phyloP scores from a whole-genome alignment of 2,113 vertebrate species.

The Smithornis capensis region DNA sequence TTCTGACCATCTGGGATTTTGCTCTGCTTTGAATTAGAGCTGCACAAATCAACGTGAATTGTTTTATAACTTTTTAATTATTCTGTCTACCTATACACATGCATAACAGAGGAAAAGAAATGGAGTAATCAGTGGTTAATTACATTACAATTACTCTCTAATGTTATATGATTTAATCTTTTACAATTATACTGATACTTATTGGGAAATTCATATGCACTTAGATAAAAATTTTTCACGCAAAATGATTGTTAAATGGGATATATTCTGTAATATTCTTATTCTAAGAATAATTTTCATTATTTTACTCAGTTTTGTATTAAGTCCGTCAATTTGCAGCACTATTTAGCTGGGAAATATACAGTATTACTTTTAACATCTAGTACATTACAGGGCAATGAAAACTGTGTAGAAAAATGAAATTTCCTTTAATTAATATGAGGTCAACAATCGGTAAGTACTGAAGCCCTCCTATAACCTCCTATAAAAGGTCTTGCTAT shows the following conservation, averaged over 20 bases:
- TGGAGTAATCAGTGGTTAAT: not conserved
- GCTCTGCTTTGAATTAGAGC: not conserved
- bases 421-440: not conserved
- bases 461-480: not conserved
- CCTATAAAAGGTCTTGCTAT: not conserved
- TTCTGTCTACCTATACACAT: not conserved
- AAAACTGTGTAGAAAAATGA: not conserved
- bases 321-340: not conserved
- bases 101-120: not conserved
- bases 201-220: not conserved
- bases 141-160: not conserved
- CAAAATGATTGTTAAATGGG: not conserved
- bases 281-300: not conserved
- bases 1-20: slow-evolving; percentile 28
- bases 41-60: not conserved
- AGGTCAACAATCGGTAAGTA: not conserved
- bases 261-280: not conserved
- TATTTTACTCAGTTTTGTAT: not conserved
- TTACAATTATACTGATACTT: not conserved
- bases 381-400: not conserved
- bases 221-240: not conserved
- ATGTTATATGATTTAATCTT: not conserved
- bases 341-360: not conserved
- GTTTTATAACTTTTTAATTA: not conserved
- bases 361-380: not conserved